Evolutionary conservation across 2,113 vertebrate genomes (phyloP), one percentile per base, ranked within the genome.

Genomic region (Aythya baeri): DNA sequence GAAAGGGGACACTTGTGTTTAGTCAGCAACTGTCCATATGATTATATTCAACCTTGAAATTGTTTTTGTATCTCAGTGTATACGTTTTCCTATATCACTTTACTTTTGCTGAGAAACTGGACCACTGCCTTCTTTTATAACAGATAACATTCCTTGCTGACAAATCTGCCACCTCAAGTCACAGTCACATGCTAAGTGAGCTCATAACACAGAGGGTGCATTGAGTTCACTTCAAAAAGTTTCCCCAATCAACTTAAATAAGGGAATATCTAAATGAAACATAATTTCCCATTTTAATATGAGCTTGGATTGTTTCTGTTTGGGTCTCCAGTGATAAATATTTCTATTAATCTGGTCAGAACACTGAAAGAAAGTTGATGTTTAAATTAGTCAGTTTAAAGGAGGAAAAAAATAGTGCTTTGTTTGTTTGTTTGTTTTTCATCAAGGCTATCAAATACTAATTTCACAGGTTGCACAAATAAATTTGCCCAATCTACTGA

Each of bases 291-390:
- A 25, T 52, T 52, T 13, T 52, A 83, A 50, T 88, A 63, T 34
- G 36, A 93, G 29, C 59, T 84, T 55, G 32, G 29, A n/a, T 77
- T 91, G 63, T 74, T 94, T 90, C 52, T 17, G 36, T 20, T 43
- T 81, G 43, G 38, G 38, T 57, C 41, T 93, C 92, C 34, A 68
- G 36, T 62, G 27, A 57, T 25, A 66, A 84, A 65, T 63, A 82
- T 84, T 94, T 78, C 84, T 43, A 72, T 84, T 94, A 86, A 72
- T 94, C 57, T 63, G 55, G 57, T 52, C 22, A 88, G 11, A 91
- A 88, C 6, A 59, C 0, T 7, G 5, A 52, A 63, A 78, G n/a
- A 91, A 93, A 84, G 84, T 2, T 57, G 9, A 93, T 65, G 31
- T 71, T 9, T 65, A 67, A 55, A 90, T 88, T 43, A 58, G 88